Percentiles rank a stretch among this genome's conserved stretches.
phyloP scores from a whole-genome alignment of 2,797 vertebrate species.

The Tachyglossus aculeatus region DNA sequence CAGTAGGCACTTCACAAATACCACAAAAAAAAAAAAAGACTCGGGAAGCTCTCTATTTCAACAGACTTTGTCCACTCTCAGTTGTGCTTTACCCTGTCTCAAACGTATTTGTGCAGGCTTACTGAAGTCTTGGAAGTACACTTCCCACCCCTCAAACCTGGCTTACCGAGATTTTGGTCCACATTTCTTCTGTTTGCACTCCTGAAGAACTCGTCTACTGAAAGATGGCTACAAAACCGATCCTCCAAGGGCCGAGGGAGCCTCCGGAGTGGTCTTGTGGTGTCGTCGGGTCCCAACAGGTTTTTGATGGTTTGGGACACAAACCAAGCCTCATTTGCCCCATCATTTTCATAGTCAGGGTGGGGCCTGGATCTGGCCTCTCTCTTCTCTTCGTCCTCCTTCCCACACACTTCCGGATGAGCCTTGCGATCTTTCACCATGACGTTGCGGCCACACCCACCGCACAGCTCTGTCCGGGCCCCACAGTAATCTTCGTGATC shows the following conservation, averaged over 20 bases:
- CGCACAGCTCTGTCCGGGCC: constrained; percentile 89
- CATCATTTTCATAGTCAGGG: not conserved
- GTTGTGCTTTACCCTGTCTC: too few species aligned
- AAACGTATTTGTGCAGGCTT: too few species aligned
- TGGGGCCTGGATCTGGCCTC: constrained; percentile 55
- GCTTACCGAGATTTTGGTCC: constrained; percentile 74
- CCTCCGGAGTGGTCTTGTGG: constrained; percentile 56
- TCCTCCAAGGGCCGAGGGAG: constrained; percentile 65
- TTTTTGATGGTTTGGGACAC: constrained; percentile 73
- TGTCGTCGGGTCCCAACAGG: constrained; percentile 71
- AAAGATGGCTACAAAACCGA: constrained; percentile 61
- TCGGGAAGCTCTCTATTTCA: too few species aligned
- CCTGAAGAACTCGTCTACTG: constrained; percentile 58
- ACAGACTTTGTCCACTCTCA: too few species aligned
- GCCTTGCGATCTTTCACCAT: constrained; percentile 85
- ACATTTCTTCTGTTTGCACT: constrained; percentile 62
- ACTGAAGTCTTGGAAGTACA: too few species aligned
- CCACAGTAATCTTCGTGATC: constrained; percentile 95
- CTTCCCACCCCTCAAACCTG: not conserved
- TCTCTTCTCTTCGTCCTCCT: constrained; percentile 71
- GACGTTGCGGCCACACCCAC: constrained; percentile 83
- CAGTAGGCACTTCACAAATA: too few species aligned
- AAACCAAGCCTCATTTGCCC: constrained; percentile 67
- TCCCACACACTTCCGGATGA: constrained; percentile 85
- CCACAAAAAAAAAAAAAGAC: too few species aligned